Conservation (phyloP, 1,140 invertebrate genomes). For the Pygmarrhopalites habei region DNA sequence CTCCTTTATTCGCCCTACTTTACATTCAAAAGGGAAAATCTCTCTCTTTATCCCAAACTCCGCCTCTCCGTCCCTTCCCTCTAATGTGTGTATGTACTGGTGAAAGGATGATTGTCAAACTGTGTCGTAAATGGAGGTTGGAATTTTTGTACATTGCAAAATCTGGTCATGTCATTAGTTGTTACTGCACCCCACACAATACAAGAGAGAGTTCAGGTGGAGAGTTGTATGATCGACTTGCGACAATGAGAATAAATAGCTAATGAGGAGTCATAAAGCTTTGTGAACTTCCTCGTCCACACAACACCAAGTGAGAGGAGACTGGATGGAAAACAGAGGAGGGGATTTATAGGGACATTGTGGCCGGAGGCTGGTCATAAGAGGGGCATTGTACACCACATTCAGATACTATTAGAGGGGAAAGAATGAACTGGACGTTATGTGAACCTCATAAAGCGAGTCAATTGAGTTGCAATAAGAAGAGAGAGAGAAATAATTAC, state of each 20-base stretch:
- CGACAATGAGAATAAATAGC: too few species aligned
- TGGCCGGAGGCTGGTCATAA: neutral
- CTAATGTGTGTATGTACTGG: too few species aligned
- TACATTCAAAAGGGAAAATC: too few species aligned
- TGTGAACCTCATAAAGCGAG: slow-evolving; percentile 7
- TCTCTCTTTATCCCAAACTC: too few species aligned
- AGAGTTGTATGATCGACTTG: too few species aligned
- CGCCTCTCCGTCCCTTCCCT: neutral
- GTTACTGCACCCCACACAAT: too few species aligned
- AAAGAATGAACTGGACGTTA: neutral
- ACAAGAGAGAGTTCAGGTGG: too few species aligned
- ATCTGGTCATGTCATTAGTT: too few species aligned
- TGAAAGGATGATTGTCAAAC: too few species aligned
- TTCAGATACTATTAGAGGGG: neutral
- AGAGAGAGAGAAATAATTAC: slow-evolving; percentile 7
- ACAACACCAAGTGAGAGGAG: neutral
- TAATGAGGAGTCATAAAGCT: neutral
- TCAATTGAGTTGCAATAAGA: slow-evolving; percentile 11
- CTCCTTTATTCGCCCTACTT: too few species aligned
- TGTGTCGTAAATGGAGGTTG: too few species aligned
- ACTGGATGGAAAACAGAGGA: neutral
- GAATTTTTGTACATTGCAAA: too few species aligned
- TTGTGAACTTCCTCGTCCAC: neutral
- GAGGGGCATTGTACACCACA: neutral
- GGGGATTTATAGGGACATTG: neutral